A percentile compares a stretch with the other conserved stretches of the same genome.
phyloP scores from a whole-genome alignment of 2,888 invertebrate genomes.

The Rotaria sp. region DNA sequence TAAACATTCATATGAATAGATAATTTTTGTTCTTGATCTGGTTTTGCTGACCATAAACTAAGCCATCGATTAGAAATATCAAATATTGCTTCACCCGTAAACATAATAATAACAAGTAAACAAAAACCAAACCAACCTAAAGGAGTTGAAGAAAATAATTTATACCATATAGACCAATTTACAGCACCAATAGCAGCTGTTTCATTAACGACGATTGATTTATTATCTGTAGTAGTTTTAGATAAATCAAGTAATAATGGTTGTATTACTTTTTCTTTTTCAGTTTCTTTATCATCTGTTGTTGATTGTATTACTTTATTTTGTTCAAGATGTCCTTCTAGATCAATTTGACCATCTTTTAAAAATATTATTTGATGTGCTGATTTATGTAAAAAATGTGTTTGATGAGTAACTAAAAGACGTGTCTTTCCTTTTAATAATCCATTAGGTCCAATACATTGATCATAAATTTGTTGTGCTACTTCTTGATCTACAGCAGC shows the following conservation, averaged over 20 bases:
- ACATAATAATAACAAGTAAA: background rate
- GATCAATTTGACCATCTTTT: background rate
- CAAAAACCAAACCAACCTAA: background rate
- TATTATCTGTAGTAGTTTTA: background rate
- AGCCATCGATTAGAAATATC: conserved; percentile 11
- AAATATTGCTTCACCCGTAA: background rate
- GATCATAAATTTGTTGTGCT: conserved; percentile 60
- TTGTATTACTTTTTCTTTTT: background rate
- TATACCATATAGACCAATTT: background rate
- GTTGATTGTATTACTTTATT: background rate
- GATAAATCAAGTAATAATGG: background rate
- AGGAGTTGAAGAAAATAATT: background rate
- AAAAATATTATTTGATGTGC: conserved; percentile 47
- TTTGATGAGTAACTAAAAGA: conserved; percentile 73
- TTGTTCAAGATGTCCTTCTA: background rate
- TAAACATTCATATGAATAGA: background rate
- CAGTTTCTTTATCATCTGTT: background rate
- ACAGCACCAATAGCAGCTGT: background rate
- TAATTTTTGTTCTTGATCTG: background rate
- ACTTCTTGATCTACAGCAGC: conserved; percentile 85
- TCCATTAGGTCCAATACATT: conserved; percentile 57
- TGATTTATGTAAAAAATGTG: conserved; percentile 63
- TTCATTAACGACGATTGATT: background rate
- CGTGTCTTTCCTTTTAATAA: conserved; percentile 66
- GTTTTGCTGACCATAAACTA: conserved; percentile 3